Evolutionary conservation across 2,888 invertebrate genomes (phyloP).

Genomic region (Eristalinus sepulchralis): DNA sequence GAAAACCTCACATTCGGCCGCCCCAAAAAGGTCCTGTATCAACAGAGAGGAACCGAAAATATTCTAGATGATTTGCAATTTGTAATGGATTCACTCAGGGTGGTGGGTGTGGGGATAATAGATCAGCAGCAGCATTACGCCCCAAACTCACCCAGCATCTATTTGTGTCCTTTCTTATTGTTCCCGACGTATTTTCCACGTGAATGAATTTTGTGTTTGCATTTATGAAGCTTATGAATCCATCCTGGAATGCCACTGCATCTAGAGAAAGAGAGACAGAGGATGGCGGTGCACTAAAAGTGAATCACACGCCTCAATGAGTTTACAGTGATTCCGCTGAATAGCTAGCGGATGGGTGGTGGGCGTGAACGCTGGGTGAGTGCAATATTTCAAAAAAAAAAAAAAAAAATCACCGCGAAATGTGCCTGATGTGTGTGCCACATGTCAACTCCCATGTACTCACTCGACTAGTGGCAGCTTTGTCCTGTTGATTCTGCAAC

Average conservation of each 20-base stretch:
- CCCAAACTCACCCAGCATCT: neutral
- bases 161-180: conserved; percentile 9
- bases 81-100: conserved; percentile 30
- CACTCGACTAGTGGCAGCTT: conserved; percentile 44
- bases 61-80: conserved; percentile 63
- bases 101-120: conserved; percentile 19
- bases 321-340: conserved; percentile 46
- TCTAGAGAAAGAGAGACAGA: neutral
- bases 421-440: conserved; percentile 45
- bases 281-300: conserved; percentile 46
- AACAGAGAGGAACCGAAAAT: conserved; percentile 45
- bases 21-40: neutral
- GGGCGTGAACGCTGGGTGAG: conserved; percentile 14
- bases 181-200: conserved; percentile 57
- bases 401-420: conserved; percentile 30
- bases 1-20: conserved; percentile 5
- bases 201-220: conserved; percentile 57
- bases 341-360: neutral
- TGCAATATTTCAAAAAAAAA: neutral
- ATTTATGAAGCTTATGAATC: conserved; percentile 63
- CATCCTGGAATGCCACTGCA: conserved; percentile 28
- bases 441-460: conserved; percentile 64
- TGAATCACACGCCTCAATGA: conserved; percentile 64
- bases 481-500: conserved; percentile 54
- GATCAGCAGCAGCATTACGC: neutral